Evolutionary conservation across 2,888 invertebrate genomes (phyloP).

Genomic region (Odontothrips loti): DNA sequence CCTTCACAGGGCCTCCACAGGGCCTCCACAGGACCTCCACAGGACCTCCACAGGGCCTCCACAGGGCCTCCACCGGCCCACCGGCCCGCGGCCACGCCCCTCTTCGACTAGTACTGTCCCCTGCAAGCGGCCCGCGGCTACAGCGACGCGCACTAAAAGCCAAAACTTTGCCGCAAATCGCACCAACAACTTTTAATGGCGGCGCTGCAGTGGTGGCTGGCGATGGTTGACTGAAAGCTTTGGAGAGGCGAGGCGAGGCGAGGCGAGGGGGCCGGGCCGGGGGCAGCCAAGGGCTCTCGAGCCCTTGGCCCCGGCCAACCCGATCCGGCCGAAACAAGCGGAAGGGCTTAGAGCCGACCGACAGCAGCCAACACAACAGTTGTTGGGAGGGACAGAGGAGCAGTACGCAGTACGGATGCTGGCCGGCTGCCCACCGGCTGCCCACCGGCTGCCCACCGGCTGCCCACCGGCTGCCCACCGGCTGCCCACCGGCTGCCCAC

Average conservation of each 20-base stretch:
- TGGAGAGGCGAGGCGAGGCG: too few relatives aligned
- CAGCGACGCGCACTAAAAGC: not conserved
- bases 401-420: not conserved
- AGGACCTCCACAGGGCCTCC: too few relatives aligned
- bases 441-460: too few relatives aligned
- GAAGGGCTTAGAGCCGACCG: not conserved
- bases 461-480: too few relatives aligned
- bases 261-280: too few relatives aligned
- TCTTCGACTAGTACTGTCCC: not conserved
- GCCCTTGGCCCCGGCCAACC: too few relatives aligned
- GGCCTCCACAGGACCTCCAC: too few relatives aligned
- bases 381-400: not conserved
- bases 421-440: too few relatives aligned
- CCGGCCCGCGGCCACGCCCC: not conserved
- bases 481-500: too few relatives aligned
- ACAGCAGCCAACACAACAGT: not conserved
- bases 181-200: constrained; percentile 14
- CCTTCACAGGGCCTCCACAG: too few relatives aligned
- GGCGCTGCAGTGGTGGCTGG: not conserved
- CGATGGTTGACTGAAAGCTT: too few relatives aligned
- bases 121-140: not conserved
- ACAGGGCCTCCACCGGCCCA: not conserved
- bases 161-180: constrained; percentile 2
- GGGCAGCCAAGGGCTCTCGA: too few relatives aligned
- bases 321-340: not conserved